Conservation (phyloP, 2,797 vertebrate genomes). For the Delichon dasypus region DNA sequence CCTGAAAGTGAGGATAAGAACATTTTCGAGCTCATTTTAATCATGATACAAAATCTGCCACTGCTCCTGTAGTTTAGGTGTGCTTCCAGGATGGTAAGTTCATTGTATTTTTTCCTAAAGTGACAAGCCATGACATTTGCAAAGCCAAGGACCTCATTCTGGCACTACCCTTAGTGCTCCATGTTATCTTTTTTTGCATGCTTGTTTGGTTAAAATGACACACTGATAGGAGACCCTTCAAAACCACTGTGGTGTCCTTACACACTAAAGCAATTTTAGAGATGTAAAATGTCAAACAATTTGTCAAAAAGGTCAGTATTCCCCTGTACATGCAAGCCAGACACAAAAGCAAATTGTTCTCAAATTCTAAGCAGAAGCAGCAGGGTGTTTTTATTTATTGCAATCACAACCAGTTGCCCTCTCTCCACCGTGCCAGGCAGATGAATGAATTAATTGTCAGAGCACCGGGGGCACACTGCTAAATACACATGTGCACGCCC, state of each 20-base stretch:
- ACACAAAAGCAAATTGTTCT: neutral
- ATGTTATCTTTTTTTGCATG: neutral
- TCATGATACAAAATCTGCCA: neutral
- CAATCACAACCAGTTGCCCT: neutral
- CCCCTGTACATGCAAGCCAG: neutral
- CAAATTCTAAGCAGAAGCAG: neutral
- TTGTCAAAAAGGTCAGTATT: neutral
- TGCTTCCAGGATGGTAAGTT: neutral
- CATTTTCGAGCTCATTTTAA: neutral
- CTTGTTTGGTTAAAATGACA: neutral
- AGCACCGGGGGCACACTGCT: conserved; percentile 17
- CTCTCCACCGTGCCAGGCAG: neutral
- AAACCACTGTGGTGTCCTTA: neutral
- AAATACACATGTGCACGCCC: conserved; percentile 6
- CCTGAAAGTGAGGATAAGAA: neutral
- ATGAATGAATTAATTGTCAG: conserved; percentile 36
- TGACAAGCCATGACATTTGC: neutral
- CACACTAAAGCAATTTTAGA: neutral
- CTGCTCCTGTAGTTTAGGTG: neutral
- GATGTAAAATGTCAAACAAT: neutral
- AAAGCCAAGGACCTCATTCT: neutral
- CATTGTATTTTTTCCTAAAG: neutral
- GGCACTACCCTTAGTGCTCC: neutral
- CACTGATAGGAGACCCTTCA: neutral
- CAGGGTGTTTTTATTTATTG: conserved; percentile 1